Evolutionary conservation across 1,140 invertebrate genomes (phyloP).

Genomic region (Heliconius congener): DNA sequence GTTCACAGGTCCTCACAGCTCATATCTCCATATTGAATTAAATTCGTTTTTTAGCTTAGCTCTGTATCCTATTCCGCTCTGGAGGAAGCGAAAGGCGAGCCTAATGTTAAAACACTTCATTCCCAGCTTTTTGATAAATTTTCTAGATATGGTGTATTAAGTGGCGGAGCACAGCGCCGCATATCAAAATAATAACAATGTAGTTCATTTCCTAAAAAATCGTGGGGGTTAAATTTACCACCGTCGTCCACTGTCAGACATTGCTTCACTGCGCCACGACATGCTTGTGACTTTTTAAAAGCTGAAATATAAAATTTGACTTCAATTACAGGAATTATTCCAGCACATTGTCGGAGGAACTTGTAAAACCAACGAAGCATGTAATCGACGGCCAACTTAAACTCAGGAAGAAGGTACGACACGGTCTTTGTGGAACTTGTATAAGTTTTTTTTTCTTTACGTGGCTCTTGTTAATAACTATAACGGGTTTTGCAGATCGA

Average conservation of each 20-base stretch:
- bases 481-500: constrained; percentile 83
- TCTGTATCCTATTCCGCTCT: too few species aligned
- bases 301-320: background rate
- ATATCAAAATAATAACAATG: too few species aligned
- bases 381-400: constrained; percentile 88
- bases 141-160: background rate
- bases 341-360: constrained; percentile 90
- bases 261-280: too few species aligned
- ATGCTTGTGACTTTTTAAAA: too few species aligned
- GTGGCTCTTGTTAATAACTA: background rate
- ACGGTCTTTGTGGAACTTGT: background rate
- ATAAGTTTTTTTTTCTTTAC: background rate
- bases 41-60: too few species aligned
- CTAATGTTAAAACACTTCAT: background rate
- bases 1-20: constrained; percentile 85
- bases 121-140: background rate
- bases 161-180: too few species aligned
- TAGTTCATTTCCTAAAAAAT: too few species aligned
- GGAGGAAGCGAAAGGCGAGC: too few species aligned
- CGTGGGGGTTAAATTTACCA: too few species aligned
- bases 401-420: constrained; percentile 85
- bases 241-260: too few species aligned
- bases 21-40: background rate
- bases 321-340: constrained; percentile 85
- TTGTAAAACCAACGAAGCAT: constrained; percentile 92